phyloP scores from a whole-genome alignment of 2,888 invertebrate genomes.

The Heliconius aoede region DNA sequence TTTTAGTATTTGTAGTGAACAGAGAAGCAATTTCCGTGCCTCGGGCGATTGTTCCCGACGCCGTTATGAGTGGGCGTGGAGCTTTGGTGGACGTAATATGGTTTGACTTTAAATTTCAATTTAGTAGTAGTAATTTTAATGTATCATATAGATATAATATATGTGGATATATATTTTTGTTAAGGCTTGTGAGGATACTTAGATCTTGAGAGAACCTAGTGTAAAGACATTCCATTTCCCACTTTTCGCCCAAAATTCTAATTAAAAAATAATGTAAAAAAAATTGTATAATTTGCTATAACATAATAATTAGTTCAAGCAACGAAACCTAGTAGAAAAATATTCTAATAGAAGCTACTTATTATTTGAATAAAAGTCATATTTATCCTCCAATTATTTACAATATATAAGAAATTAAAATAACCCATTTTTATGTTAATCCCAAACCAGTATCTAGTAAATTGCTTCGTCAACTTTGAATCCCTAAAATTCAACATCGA shows the following conservation, averaged over 20 bases:
- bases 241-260: too few species aligned
- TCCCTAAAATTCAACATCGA: background rate
- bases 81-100: slow-evolving; percentile 50
- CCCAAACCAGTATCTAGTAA: slow-evolving; percentile 20
- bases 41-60: slow-evolving; percentile 64
- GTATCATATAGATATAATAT: slow-evolving; percentile 50
- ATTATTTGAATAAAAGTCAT: background rate
- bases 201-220: background rate
- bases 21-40: slow-evolving; percentile 77
- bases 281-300: too few species aligned
- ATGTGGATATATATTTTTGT: background rate
- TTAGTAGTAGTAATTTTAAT: slow-evolving; percentile 45
- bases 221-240: background rate
- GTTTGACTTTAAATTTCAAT: slow-evolving; percentile 46
- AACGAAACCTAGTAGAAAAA: background rate
- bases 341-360: background rate
- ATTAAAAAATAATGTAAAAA: too few species aligned
- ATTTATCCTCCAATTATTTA: background rate
- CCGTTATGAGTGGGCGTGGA: slow-evolving; percentile 50
- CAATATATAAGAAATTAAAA: background rate
- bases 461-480: slow-evolving; percentile 15
- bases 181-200: too few species aligned
- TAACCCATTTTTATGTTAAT: slow-evolving; percentile 9
- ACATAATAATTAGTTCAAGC: too few species aligned
- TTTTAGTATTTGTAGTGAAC: slow-evolving; percentile 51